Evolutionary conservation across 2,113 vertebrate genomes (phyloP).

Genomic region (Pomatostomus ruficeps): DNA sequence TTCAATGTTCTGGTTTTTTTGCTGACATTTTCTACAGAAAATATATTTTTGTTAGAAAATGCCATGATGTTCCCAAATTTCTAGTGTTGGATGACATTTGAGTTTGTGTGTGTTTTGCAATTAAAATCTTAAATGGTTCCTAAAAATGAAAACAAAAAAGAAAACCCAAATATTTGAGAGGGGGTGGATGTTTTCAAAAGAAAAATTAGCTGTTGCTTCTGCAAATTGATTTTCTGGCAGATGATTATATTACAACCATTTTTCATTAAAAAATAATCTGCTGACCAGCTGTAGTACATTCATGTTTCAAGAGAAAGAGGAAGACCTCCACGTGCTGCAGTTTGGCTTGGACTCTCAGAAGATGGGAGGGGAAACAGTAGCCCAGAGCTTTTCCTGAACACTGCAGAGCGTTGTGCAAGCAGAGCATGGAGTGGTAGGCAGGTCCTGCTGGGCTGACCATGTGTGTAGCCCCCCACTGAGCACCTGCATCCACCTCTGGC

Average conservation of each 20-base stretch:
- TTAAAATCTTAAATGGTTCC: neutral
- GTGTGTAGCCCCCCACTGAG: neutral
- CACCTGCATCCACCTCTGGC: neutral
- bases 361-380: neutral
- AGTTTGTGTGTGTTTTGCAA: neutral
- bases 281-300: constrained; percentile 1
- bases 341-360: neutral
- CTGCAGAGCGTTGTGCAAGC: neutral
- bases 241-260: constrained; percentile 4
- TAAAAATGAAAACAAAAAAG: neutral
- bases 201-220: constrained; percentile 49
- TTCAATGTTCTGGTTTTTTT: neutral
- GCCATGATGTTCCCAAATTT: neutral
- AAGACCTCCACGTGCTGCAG: neutral
- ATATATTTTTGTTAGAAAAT: neutral
- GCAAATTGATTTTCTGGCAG: constrained; percentile 39
- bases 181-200: neutral
- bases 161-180: neutral
- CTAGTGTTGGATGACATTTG: neutral
- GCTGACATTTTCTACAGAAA: neutral
- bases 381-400: neutral
- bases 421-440: rapidly evolving
- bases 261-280: constrained; percentile 28
- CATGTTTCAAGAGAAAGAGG: neutral
- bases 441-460: neutral